Conservation (phyloP, 2,888 invertebrate species). For the Drosophila falleni region DNA sequence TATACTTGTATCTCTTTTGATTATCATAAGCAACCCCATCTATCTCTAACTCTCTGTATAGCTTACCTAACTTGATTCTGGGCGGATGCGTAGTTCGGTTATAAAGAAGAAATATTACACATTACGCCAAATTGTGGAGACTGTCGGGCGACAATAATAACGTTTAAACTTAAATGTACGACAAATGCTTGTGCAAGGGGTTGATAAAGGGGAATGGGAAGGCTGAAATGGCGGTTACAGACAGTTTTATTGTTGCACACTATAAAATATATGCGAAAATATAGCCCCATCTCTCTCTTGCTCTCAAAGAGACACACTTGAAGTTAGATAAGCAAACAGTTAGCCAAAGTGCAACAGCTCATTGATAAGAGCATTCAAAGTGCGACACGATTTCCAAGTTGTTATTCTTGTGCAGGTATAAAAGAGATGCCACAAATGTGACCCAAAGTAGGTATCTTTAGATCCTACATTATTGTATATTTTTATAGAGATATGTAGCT, state of each 20-base stretch:
- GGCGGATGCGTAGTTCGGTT: constrained; percentile 74
- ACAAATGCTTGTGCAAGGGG: constrained; percentile 3
- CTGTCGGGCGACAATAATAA: constrained; percentile 84
- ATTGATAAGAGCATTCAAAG: constrained; percentile 39
- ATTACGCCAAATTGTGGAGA: constrained; percentile 84
- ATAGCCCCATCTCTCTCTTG: not conserved
- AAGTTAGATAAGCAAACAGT: constrained; percentile 11
- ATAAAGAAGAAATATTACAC: constrained; percentile 85
- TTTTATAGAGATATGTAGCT: not conserved
- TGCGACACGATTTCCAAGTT: constrained; percentile 1
- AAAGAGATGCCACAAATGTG: not conserved
- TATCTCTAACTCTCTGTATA: not conserved
- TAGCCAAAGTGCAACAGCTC: constrained; percentile 43
- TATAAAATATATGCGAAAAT: constrained; percentile 39
- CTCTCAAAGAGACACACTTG: not conserved
- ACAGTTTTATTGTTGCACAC: constrained; percentile 55
- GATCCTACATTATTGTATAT: not conserved
- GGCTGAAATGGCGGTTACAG: constrained; percentile 18
- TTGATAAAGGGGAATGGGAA: not conserved
- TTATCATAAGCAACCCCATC: constrained; percentile 61
- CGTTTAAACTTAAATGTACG: constrained; percentile 71
- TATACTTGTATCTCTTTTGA: constrained; percentile 47
- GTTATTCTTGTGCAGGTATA: not conserved
- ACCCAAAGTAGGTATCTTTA: no score
- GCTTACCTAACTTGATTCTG: constrained; percentile 46